Evolutionary conservation across 1,140 invertebrate species (phyloP).

Genomic region (Trichonephila clavata): DNA sequence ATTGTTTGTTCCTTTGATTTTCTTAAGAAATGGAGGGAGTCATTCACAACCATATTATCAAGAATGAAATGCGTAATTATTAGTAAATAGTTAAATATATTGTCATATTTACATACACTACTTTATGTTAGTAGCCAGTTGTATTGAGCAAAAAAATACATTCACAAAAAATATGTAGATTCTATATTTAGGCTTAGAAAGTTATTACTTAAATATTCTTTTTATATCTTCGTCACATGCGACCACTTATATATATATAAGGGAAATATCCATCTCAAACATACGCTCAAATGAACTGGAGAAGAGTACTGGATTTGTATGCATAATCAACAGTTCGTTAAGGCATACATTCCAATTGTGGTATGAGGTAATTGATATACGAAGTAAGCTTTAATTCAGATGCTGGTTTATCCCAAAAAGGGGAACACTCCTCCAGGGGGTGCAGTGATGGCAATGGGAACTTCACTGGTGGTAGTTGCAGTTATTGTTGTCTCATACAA

Average conservation of each 20-base stretch:
- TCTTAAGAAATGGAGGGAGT: neutral
- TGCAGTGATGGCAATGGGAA: constrained; percentile 70
- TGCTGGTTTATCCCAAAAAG: constrained; percentile 52
- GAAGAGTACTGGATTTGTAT: neutral
- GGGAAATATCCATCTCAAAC: neutral
- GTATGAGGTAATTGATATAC: neutral
- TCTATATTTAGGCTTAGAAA: neutral
- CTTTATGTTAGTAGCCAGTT: neutral
- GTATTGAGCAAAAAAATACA: constrained; percentile 35
- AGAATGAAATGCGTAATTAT: neutral
- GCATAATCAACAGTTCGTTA: neutral
- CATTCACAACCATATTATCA: neutral
- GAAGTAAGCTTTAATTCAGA: neutral
- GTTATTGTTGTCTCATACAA: constrained; percentile 78
- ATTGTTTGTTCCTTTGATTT: neutral
- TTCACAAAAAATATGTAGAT: neutral
- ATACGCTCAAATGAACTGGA: neutral
- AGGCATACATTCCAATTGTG: neutral
- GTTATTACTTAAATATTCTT: neutral
- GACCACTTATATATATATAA: too few species aligned
- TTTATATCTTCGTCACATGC: neutral
- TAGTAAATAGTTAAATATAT: constrained; percentile 6
- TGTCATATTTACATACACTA: constrained; percentile 47
- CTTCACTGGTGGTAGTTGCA: constrained; percentile 69
- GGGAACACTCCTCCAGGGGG: constrained; percentile 72